These are phyloP conservation scores for Antheraea yamamai DNA, from an alignment of 2,888 invertebrate genomes.

Conservation along the genomic window DNA sequence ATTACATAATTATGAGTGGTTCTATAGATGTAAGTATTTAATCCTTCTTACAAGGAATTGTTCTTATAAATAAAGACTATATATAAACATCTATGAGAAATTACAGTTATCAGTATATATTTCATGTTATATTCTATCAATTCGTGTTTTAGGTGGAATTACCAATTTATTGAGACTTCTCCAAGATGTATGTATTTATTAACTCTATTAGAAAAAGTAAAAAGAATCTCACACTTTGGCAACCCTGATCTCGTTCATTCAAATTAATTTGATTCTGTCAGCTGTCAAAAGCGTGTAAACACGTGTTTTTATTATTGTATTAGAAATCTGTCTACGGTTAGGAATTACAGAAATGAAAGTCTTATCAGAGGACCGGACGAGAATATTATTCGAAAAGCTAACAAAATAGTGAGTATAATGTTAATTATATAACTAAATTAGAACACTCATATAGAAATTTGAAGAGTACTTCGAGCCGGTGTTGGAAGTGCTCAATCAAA, in stretches of 20 bases:
- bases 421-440: neutral
- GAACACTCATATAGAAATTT: neutral
- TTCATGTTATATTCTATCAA: too few species aligned
- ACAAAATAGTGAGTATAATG: conserved; percentile 91
- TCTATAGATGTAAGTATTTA: too few species aligned
- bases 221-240: too few species aligned
- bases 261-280: neutral
- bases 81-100: too few species aligned
- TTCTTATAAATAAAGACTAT: too few species aligned
- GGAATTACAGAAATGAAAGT: conserved; percentile 86
- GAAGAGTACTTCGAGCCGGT: neutral
- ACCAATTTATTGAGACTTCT: too few species aligned
- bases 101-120: too few species aligned
- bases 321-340: neutral
- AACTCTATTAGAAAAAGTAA: too few species aligned
- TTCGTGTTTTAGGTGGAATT: too few species aligned
- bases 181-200: too few species aligned
- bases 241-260: neutral
- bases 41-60: too few species aligned
- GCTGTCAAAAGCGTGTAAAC: conserved; percentile 23
- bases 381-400: conserved; percentile 93
- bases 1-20: too few species aligned
- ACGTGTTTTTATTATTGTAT: conserved; percentile 50
- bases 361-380: conserved; percentile 93
- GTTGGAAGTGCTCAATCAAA: neutral